Base-by-base conservation (phyloP, 1,140 invertebrate species). In the Drosophila ananassae region DNA sequence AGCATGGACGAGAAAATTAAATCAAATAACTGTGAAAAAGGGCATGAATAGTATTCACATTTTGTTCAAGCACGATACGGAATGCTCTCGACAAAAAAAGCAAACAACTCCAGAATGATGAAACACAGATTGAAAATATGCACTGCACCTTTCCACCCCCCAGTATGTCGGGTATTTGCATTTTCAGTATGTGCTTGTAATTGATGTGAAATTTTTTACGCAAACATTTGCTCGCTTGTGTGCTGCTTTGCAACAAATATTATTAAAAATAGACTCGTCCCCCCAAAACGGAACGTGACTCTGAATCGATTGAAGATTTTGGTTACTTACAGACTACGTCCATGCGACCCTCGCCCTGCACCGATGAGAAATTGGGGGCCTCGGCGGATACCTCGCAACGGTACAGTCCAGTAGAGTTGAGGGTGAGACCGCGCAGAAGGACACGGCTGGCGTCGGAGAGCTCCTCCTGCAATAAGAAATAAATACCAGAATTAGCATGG, bases 321-420 rank as follows among this genome's bases (percentile, higher is more conserved):
- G 32, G 9, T 28, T 76, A 94, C 95, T 95, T 92, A 96, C 95
- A 95, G 50, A 96, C 93, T 76, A 96, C 94, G 91, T 95, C 94
- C 94, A 96, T 94, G 60, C 93, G 92, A 9, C 94, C 94, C 84
- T 96, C 95, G 57, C 94, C 94, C 48, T 94, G 93, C 6, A 94
- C 95, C 2, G 94, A 95, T 9, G 93, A 93, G 89, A 96, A 97
- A 53, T 94, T 94, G 21, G 95, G 95, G 17, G 93, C 95, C 92
- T 97, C 96, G 0, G 95, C 95, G 57, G 95, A 96, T 62, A 97
- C 95, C 92, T 97, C 96, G 87, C 96, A 97, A 74, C 94, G 93
- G 92, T 95, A 97, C 17, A 93, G 77, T 2, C 96, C 96, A 17
- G 94, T 95, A 2, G 95, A 94, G 84, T 94, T 94, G 50, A 96